These are phyloP conservation scores for Orestias chungarensis DNA, from an alignment of 2,797 vertebrate species.

Conservation along the genomic window DNA sequence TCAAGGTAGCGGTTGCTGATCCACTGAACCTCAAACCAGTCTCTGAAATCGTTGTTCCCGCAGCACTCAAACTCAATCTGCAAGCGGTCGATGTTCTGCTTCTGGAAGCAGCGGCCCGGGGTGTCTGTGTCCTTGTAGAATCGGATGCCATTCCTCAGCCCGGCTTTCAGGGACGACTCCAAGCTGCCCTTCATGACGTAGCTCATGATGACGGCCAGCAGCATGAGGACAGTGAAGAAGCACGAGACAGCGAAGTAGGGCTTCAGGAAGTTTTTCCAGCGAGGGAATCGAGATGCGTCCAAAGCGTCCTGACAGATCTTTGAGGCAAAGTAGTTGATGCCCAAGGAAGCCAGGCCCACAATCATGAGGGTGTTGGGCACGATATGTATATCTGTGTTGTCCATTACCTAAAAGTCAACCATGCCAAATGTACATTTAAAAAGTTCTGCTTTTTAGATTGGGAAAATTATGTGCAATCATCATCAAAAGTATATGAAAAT, in stretches of 20 bases:
- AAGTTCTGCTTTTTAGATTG: not conserved
- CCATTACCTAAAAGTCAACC: conserved; percentile 79
- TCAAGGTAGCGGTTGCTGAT: conserved; percentile 91
- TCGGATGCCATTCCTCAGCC: conserved; percentile 83
- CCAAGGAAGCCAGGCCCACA: conserved; percentile 81
- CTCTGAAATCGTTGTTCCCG: conserved; percentile 84
- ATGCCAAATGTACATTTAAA: conserved; percentile 1
- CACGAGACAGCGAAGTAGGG: conserved; percentile 79
- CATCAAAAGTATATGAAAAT: not conserved
- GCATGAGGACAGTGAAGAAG: conserved; percentile 82
- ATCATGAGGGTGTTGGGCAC: conserved; percentile 86
- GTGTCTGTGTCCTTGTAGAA: conserved; percentile 92
- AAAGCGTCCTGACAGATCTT: conserved; percentile 84
- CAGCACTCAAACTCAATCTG: conserved; percentile 89
- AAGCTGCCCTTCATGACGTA: conserved; percentile 82
- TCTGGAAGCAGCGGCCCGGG: conserved; percentile 87
- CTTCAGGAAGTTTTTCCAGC: conserved; percentile 82
- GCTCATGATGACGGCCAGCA: conserved; percentile 82
- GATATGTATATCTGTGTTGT: conserved; percentile 80
- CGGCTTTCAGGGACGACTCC: conserved; percentile 81
- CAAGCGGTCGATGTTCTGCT: conserved; percentile 86
- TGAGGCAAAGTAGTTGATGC: conserved; percentile 82
- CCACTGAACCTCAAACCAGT: conserved; percentile 93
- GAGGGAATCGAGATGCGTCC: conserved; percentile 79
- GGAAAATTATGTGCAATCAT: not conserved